Evolutionary conservation across 2,113 vertebrate genomes (phyloP).

Genomic region (Ranitomeya imitator): DNA sequence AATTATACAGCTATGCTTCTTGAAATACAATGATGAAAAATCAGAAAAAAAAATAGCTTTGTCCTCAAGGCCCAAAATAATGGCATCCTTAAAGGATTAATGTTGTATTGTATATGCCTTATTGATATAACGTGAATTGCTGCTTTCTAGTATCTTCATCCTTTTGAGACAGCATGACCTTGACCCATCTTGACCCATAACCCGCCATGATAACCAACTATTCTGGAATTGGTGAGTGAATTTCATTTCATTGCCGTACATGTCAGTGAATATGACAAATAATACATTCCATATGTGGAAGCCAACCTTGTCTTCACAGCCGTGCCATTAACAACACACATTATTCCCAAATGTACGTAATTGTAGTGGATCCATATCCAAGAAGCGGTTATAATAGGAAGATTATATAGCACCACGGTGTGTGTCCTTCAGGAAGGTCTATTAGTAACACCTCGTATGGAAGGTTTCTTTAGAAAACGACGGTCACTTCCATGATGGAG

Average conservation of each 20-base stretch:
- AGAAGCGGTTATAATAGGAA: not conserved
- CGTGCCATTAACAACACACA: not conserved
- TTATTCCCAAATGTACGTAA: not conserved
- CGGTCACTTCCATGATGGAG: not conserved
- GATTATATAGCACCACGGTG: not conserved
- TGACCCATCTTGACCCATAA: not conserved
- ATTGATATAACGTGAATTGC: not conserved
- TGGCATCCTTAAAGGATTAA: too few relatives aligned
- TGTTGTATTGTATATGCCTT: not conserved
- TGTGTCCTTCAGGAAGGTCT: not conserved
- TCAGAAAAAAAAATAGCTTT: too few relatives aligned
- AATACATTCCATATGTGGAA: not conserved
- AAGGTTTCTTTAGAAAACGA: not conserved
- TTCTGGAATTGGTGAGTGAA: not conserved
- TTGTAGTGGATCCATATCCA: not conserved
- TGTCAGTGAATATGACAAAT: not conserved
- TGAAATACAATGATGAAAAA: too few relatives aligned
- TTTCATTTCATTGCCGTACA: not conserved
- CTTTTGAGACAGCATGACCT: not conserved
- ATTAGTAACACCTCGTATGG: not conserved
- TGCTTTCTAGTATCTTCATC: not conserved
- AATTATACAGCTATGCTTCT: too few relatives aligned
- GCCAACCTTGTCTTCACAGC: not conserved
- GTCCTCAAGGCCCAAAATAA: too few relatives aligned
- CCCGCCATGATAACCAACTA: not conserved